These are phyloP conservation scores for Leptinotarsa rubiginosa DNA, from an alignment of 2,888 invertebrate species.

Conservation along the genomic window DNA sequence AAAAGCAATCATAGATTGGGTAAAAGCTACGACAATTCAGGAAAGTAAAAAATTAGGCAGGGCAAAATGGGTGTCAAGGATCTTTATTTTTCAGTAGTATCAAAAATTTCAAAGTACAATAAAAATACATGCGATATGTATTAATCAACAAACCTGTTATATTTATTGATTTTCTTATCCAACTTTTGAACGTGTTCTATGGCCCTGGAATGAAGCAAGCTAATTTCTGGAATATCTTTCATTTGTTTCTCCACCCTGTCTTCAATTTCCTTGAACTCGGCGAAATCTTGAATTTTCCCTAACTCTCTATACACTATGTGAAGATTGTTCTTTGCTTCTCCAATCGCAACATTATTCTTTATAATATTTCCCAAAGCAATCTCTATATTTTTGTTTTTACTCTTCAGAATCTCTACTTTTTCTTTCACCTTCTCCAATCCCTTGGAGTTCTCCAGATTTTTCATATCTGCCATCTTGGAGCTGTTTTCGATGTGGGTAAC, in stretches of 20 bases:
- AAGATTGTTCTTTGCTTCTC: constrained; percentile 50
- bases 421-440: constrained; percentile 47
- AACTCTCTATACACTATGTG: constrained; percentile 49
- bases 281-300: constrained; percentile 43
- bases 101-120: too few species aligned
- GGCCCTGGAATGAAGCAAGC: constrained; percentile 65
- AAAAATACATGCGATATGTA: neutral
- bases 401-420: constrained; percentile 50
- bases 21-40: too few species aligned
- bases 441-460: constrained; percentile 50
- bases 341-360: constrained; percentile 46
- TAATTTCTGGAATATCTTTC: constrained; percentile 56
- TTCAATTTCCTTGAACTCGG: constrained; percentile 61
- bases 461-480: constrained; percentile 46
- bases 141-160: constrained; percentile 52
- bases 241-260: constrained; percentile 60
- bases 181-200: constrained; percentile 68
- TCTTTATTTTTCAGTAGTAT: too few species aligned
- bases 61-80: too few species aligned
- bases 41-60: too few species aligned
- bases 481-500: constrained; percentile 47
- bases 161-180: constrained; percentile 66
- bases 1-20: too few species aligned
- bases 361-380: constrained; percentile 44
- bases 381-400: constrained; percentile 43